Conservation (phyloP, 1,140 invertebrate genomes). For the Chrysoperla carnea region DNA sequence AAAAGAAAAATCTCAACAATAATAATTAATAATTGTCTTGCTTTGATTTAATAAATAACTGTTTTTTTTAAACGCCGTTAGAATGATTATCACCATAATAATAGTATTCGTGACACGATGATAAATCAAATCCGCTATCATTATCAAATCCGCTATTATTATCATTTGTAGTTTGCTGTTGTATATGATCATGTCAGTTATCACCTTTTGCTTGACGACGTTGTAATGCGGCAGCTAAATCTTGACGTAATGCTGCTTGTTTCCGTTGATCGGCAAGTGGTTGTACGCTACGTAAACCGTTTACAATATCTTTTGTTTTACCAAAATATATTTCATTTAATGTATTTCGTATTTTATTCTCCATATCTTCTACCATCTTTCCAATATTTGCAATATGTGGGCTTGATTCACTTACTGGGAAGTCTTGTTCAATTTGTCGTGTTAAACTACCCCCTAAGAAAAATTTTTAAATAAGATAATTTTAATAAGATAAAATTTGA, state of each 20-base stretch:
- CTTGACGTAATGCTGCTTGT: slow-evolving; percentile 68
- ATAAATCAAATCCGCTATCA: background rate
- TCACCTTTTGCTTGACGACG: slow-evolving; percentile 46
- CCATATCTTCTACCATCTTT: slow-evolving; percentile 93
- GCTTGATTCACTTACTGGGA: slow-evolving; percentile 71
- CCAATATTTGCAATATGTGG: slow-evolving; percentile 99
- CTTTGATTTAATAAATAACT: too few relatives aligned
- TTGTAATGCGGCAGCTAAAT: slow-evolving; percentile 66
- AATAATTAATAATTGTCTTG: too few relatives aligned
- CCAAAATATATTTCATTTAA: slow-evolving; percentile 99
- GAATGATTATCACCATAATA: too few relatives aligned
- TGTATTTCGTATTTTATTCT: slow-evolving; percentile 97
- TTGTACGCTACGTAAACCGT: slow-evolving; percentile 81
- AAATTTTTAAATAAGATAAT: too few relatives aligned
- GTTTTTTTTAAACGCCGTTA: too few relatives aligned
- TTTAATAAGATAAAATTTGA: too few relatives aligned
- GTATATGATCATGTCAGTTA: slow-evolving; percentile 23
- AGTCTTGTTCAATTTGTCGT: slow-evolving; percentile 83
- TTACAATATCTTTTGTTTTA: slow-evolving; percentile 97
- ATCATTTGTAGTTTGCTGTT: background rate
- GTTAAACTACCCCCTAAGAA: slow-evolving; percentile 97
- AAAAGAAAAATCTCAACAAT: too few relatives aligned
- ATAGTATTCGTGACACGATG: too few relatives aligned
- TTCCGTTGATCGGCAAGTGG: slow-evolving; percentile 67
- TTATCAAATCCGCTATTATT: background rate